Percentiles rank a stretch among this genome's conserved stretches.
Conservation (phyloP, 2,888 invertebrate genomes). For the Habrosyne pyritoides region DNA sequence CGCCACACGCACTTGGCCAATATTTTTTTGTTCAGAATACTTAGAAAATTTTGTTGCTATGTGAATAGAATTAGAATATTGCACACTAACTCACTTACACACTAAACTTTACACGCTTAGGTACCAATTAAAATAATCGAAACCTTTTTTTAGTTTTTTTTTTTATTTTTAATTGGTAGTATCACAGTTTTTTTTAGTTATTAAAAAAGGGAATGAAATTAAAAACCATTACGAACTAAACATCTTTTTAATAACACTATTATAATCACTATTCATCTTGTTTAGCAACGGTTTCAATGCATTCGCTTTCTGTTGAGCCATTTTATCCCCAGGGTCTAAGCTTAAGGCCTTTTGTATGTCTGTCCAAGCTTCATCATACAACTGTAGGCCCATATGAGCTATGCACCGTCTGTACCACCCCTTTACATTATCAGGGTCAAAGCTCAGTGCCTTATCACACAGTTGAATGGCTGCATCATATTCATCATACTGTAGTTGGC, state of each 20-base stretch:
- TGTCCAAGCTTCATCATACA: slow-evolving; percentile 86
- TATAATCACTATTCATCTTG: slow-evolving; percentile 84
- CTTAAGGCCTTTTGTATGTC: slow-evolving; percentile 82
- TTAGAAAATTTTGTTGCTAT: too few species aligned
- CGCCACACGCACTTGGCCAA: too few species aligned
- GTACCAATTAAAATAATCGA: too few species aligned
- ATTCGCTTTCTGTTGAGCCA: slow-evolving; percentile 83
- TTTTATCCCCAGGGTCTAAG: slow-evolving; percentile 86
- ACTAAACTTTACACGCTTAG: too few species aligned
- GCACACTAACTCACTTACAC: too few species aligned
- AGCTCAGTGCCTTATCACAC: slow-evolving; percentile 89
- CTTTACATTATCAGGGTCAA: slow-evolving; percentile 92
- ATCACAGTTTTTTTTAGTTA: too few species aligned
- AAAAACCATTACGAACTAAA: slow-evolving; percentile 53
- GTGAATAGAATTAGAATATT: too few species aligned
- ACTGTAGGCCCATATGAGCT: slow-evolving; percentile 85
- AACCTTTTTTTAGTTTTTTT: too few species aligned
- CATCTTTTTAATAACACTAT: slow-evolving; percentile 83
- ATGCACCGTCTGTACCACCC: slow-evolving; percentile 93
- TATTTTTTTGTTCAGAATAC: too few species aligned
- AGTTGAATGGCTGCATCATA: slow-evolving; percentile 86
- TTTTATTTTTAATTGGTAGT: too few species aligned
- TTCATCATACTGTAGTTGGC: slow-evolving; percentile 87
- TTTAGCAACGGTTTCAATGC: slow-evolving; percentile 82
- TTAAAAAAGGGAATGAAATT: neutral